Percentiles rank a stretch among this genome's conserved stretches.
phyloP scores from a whole-genome alignment of 2,797 vertebrate species.

The Apodemus agrarius region DNA sequence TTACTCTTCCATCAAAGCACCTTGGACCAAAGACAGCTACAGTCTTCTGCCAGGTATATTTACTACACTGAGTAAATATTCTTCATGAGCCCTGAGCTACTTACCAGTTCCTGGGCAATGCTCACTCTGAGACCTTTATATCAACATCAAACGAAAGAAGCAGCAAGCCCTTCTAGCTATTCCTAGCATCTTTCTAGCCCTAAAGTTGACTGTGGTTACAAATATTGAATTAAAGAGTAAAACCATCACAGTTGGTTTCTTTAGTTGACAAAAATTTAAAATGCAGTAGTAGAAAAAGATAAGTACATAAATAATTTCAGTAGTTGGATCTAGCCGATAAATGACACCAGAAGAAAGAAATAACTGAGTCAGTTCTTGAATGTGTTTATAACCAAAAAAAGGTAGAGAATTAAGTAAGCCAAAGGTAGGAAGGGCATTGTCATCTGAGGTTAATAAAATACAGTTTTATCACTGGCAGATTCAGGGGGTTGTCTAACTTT shows the following conservation, averaged over 20 bases:
- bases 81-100: not conserved
- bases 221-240: conserved; percentile 60
- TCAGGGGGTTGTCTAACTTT: conserved; percentile 57
- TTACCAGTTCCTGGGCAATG: conserved; percentile 3
- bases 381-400: conserved; percentile 44
- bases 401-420: conserved; percentile 67
- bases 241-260: not conserved
- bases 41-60: not conserved
- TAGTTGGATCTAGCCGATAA: conserved; percentile 27
- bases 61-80: not conserved
- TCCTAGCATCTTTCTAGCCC: conserved; percentile 41
- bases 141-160: conserved; percentile 61
- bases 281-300: not conserved
- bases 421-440: conserved; percentile 42
- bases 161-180: conserved; percentile 24
- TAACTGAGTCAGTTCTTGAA: conserved; percentile 53
- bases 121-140: not conserved
- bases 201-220: conserved; percentile 39
- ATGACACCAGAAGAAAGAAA: conserved; percentile 55
- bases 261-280: not conserved
- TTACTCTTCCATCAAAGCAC: conserved; percentile 25
- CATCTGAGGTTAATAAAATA: conserved; percentile 50
- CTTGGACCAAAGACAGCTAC: conserved; percentile 1
- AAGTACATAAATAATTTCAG: conserved; percentile 49
- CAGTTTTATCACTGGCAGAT: not conserved